Evolutionary conservation across 2,113 vertebrate genomes (phyloP), one percentile per base, ranked within the genome.

Genomic region (Marmota monax): DNA sequence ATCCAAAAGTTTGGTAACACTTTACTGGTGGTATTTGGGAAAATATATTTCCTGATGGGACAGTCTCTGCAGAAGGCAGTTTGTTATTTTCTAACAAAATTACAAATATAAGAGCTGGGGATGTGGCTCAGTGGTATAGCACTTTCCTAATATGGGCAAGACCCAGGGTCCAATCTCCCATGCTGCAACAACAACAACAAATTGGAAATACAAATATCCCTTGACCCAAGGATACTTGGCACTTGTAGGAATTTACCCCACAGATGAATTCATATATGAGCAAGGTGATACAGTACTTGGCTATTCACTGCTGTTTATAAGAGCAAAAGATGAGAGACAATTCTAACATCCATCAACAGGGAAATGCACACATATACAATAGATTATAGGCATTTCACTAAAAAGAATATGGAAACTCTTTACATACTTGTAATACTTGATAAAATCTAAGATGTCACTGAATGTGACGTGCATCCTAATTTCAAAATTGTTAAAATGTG

Each of bases 181-280:
- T 63, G 23, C 65, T 69, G 65, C 29, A 69, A 69, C 34, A 69
- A 34, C 34, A 69, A 34, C 45, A 70, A 70, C 3, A 82, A 89
- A 91, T 58, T 29, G 76, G 22, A 83, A 94, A 91, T 67, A 76
- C 80, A 80, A 34, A 56, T 25, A 90, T 79, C 56, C 32, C 56
- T 87, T 70, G 37, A 67, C 13, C 65, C 69, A 87, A 11, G 29
- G 39, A 39, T 84, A 77, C 58, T 63, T 45, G 22, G n/a, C 29
- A 84, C 10, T 78, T 72, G 17, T 37, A 84, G 58, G n/a, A 84
- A 93, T 85, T 79, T 93, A 89, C 56, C 25, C 25, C 16, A 93
- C n/a, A 32, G 61, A 56, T 85, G n/a, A 73, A 85, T 83, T 70
- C 51, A 37, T 22, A 93, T 20, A 20, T 2, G 22, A 20, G 22